phyloP scores from a whole-genome alignment of 2,113 vertebrate species.

The Vidua macroura region DNA sequence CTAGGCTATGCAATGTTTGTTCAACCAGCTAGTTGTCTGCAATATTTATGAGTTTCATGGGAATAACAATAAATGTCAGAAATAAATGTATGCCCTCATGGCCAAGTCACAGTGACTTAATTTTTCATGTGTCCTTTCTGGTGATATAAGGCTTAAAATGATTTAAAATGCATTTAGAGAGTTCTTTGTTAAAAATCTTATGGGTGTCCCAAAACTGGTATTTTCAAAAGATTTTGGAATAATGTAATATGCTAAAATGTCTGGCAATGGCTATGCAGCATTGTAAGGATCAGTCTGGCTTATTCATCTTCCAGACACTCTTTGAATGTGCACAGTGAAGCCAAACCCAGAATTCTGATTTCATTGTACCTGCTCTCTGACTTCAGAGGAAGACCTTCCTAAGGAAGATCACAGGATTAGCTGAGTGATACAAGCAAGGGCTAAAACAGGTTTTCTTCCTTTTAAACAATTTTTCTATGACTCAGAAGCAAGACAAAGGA shows the following conservation, averaged over 20 bases:
- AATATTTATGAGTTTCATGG: neutral
- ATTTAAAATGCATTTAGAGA: neutral
- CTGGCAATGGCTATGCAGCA: neutral
- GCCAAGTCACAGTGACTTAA: neutral
- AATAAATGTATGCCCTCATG: neutral
- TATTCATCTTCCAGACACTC: slow-evolving; percentile 5
- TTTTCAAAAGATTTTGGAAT: slow-evolving; percentile 20
- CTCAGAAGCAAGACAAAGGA: neutral
- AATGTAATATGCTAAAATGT: neutral
- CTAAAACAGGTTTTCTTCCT: neutral
- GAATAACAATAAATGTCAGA: neutral
- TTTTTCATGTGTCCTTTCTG: neutral
- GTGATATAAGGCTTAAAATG: neutral
- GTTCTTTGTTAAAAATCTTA: neutral
- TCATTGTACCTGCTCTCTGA: neutral
- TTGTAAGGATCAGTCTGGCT: neutral
- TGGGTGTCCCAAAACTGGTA: neutral
- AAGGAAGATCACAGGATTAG: neutral
- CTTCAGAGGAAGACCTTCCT: neutral
- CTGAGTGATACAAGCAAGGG: neutral
- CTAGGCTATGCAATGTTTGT: neutral
- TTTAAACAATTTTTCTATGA: neutral
- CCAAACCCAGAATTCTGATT: neutral
- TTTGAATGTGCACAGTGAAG: neutral
- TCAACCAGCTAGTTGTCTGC: neutral